Conservation (phyloP, 2,888 invertebrate genomes). For the Nebria brevicollis region DNA sequence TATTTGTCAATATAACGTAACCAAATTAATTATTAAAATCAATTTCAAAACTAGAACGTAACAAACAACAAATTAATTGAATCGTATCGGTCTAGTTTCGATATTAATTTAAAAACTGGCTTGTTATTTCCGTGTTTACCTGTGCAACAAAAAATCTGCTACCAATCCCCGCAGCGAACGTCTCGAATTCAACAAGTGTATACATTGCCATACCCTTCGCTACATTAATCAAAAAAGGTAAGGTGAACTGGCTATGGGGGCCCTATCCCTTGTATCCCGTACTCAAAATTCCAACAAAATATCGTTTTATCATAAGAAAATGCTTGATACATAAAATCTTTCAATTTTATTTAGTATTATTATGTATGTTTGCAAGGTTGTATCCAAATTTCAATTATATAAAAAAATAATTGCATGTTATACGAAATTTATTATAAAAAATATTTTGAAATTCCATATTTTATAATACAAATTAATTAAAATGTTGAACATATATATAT, state of each 20-base stretch:
- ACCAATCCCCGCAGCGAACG: constrained; percentile 37
- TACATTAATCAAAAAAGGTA: constrained; percentile 44
- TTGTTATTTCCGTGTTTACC: constrained; percentile 46
- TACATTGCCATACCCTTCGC: constrained; percentile 32
- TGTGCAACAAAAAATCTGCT: constrained; percentile 43
- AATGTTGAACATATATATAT: too few relatives aligned
- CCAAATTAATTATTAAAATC: neutral
- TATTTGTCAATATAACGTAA: neutral
- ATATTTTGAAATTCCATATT: too few relatives aligned
- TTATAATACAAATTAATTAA: neutral
- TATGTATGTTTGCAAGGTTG: too few relatives aligned
- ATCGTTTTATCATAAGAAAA: neutral
- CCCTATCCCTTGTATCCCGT: constrained; percentile 21
- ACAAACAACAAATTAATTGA: constrained; percentile 12
- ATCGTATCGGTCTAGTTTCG: constrained; percentile 38
- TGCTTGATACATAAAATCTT: neutral
- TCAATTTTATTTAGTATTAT: too few relatives aligned
- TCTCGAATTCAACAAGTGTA: constrained; percentile 45
- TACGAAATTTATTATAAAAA: too few relatives aligned
- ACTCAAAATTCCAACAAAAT: neutral
- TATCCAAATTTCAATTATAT: too few relatives aligned
- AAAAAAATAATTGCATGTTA: too few relatives aligned
- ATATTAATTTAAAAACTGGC: constrained; percentile 36
- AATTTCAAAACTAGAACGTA: neutral
- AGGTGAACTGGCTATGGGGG: neutral